Base-by-base conservation (phyloP, 1,140 invertebrate species). In the Procambarus clarkii region DNA sequence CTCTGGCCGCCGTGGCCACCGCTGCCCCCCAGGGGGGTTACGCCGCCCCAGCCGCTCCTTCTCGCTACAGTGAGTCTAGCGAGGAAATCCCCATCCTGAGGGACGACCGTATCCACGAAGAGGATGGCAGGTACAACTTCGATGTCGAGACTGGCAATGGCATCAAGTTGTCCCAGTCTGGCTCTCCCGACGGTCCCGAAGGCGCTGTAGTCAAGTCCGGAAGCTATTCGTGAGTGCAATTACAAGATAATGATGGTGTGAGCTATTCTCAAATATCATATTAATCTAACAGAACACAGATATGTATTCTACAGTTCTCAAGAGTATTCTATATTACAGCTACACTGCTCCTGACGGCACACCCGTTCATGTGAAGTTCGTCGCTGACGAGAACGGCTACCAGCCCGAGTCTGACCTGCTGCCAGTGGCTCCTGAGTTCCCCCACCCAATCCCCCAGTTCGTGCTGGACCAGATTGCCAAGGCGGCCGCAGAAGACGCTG, bases 401-500 rank as follows among this genome's bases (percentile, higher is more conserved):
- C 83, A 86, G 48, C 69, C 83, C 45, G 44, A 86, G 71, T 86
- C 83, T 50, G 71, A 86, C 83, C 45, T 86, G 44, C 83, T 86
- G 71, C 83, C 83, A 50, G 83, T 86, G 69, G 83, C 83, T 50
- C 83, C 83, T 71, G 83, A 34, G 15, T 86, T 91, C 85, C 83
- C 83, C 79, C 85, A 86, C 90, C 77, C 79, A n/a, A 86, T 91
- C 79, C 88, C 88, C n/a, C 82, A 92, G 76, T 82, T 92, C 77
- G 88, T 92, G 45, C 71, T 92, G 46, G 79, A 90, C 44, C 92
- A 92, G 71, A 92, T 92, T 46, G 92, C 92, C 60, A 60, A 86
- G 34, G 88, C 85, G 3, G 92, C 92, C 21, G 76, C 79, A 24
- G 87, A 89, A 46, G 84, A 86, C 46, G 69, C 69, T 18, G 69